Evolutionary conservation across 2,888 invertebrate genomes (phyloP).

Genomic region (Heliconius hortense): DNA sequence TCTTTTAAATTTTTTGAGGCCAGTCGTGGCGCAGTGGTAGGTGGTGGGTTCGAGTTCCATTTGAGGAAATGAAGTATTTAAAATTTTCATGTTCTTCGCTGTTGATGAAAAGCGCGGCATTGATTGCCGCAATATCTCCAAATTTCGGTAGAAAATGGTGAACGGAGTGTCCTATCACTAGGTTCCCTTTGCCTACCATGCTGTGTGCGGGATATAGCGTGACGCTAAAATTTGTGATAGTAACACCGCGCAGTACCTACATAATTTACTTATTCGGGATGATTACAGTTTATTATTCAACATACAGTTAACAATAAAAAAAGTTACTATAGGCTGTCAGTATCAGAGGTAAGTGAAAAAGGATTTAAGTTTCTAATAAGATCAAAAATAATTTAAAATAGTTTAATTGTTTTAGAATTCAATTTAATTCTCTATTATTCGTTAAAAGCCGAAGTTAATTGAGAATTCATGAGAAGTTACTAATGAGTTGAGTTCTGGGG

Average conservation of each 20-base stretch:
- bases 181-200: too few relatives aligned
- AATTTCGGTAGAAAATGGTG: too few relatives aligned
- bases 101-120: too few relatives aligned
- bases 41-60: too few relatives aligned
- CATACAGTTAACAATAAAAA: neutral
- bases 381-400: neutral
- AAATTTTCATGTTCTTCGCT: too few relatives aligned
- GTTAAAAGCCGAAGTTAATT: slow-evolving; percentile 16
- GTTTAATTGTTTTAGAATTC: slow-evolving; percentile 8
- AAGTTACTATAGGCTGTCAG: neutral
- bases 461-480: slow-evolving; percentile 17
- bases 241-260: too few relatives aligned
- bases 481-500: slow-evolving; percentile 17
- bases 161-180: too few relatives aligned
- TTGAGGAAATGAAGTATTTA: too few relatives aligned
- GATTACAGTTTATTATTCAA: neutral
- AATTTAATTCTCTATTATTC: slow-evolving; percentile 4
- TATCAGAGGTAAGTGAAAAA: neutral
- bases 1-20: neutral
- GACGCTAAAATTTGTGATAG: neutral
- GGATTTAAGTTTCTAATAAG: neutral
- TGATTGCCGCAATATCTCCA: too few relatives aligned
- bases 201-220: too few relatives aligned
- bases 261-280: neutral
- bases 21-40: too few relatives aligned